Conservation (phyloP, 1,140 invertebrate genomes). For the Atta colombica region DNA sequence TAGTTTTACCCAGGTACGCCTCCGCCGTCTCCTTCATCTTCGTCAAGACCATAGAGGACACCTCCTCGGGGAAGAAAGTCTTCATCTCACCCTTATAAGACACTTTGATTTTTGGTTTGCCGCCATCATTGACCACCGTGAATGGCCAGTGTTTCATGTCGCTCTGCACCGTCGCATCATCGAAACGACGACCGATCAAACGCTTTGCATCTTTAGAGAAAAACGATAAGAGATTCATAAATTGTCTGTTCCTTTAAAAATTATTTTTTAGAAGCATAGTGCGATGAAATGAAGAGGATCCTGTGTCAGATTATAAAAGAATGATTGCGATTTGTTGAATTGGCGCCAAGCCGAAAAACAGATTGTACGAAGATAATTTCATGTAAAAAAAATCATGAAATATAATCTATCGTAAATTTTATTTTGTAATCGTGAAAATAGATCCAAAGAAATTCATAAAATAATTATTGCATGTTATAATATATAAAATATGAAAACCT, state of each 20-base stretch:
- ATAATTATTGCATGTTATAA: not conserved
- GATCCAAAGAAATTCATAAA: not conserved
- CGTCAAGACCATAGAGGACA: conserved; percentile 87
- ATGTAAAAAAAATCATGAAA: not conserved
- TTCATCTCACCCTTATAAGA: conserved; percentile 86
- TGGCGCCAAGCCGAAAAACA: not conserved
- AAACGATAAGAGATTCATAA: conserved; percentile 33
- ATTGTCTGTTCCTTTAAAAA: conserved; percentile 28
- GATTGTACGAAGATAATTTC: conserved; percentile 16
- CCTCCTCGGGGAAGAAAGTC: conserved; percentile 82
- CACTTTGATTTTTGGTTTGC: conserved; percentile 91
- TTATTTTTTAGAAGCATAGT: not conserved
- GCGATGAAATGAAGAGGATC: not conserved
- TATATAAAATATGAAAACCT: not conserved
- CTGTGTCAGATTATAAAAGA: not conserved
- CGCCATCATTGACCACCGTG: conserved; percentile 89
- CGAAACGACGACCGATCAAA: conserved; percentile 87
- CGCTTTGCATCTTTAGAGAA: conserved; percentile 84
- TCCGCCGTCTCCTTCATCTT: conserved; percentile 91
- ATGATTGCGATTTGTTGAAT: not conserved
- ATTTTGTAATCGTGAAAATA: conserved; percentile 6
- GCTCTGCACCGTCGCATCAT: conserved; percentile 90
- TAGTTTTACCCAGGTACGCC: conserved; percentile 86
- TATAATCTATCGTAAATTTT: conserved; percentile 7
- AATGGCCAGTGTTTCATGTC: conserved; percentile 94